These are phyloP conservation scores for Smittia sp. DNA, from an alignment of 2,888 invertebrate species.

Conservation along the genomic window DNA sequence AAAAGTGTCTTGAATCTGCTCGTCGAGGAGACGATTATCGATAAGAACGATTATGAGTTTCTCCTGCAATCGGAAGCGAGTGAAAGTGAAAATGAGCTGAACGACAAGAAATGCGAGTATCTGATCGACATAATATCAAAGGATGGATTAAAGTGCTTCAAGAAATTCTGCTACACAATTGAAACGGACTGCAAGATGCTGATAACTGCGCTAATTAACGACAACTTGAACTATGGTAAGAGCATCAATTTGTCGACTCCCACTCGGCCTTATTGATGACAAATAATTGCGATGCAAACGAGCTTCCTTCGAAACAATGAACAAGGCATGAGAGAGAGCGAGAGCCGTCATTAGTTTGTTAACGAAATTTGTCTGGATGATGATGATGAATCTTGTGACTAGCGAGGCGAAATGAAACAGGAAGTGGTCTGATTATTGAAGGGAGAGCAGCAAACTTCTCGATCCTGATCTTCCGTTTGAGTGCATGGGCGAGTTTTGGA, in stretches of 20 bases:
- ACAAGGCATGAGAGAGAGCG: background rate
- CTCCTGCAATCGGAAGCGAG: background rate
- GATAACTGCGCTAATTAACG: conserved; percentile 26
- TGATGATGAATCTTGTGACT: background rate
- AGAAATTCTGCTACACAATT: conserved; percentile 27
- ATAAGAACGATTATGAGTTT: conserved; percentile 31
- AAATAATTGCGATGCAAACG: background rate
- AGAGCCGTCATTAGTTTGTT: background rate
- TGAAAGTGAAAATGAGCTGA: conserved; percentile 31
- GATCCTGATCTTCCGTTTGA: no score
- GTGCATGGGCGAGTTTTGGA: background rate
- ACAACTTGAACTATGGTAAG: conserved; percentile 33
- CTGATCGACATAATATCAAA: conserved; percentile 28
- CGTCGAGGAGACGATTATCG: conserved; percentile 31
- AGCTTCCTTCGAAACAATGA: background rate
- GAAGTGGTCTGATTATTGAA: conserved; percentile 25
- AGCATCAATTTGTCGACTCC: background rate
- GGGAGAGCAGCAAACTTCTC: no score
- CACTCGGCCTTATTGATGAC: background rate
- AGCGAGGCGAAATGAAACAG: conserved; percentile 19
- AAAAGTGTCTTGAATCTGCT: conserved; percentile 15
- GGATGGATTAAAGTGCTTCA: conserved; percentile 28
- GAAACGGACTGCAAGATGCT: conserved; percentile 29
- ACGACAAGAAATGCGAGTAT: conserved; percentile 35
- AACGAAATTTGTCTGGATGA: background rate